phyloP scores from a whole-genome alignment of 2,797 vertebrate genomes.

The Stomatorhinus walkeri region DNA sequence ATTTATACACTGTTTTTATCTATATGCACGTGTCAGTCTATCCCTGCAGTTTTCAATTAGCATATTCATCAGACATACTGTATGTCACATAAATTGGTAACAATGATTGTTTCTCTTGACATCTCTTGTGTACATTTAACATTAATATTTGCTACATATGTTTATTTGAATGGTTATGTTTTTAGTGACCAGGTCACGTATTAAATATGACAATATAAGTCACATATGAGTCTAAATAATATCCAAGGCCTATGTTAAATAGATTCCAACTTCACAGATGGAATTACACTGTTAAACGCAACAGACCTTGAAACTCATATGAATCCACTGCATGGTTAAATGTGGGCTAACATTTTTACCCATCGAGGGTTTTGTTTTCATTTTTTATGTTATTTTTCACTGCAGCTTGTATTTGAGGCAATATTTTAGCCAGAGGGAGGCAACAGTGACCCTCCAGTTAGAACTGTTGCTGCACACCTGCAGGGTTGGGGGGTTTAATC shows the following conservation, averaged over 20 bases:
- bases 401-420: neutral
- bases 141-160: neutral
- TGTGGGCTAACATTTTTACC: neutral
- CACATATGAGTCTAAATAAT: neutral
- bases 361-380: neutral
- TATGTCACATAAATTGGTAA: neutral
- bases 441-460: neutral
- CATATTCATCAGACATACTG: neutral
- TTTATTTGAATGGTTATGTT: neutral
- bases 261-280: neutral
- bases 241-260: neutral
- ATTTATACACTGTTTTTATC: neutral
- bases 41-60: neutral
- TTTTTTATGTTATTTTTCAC: neutral
- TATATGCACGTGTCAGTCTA: neutral
- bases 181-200: neutral
- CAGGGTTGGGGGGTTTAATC: neutral
- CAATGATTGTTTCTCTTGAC: neutral
- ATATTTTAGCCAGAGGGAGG: neutral
- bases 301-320: neutral
- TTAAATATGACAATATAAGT: neutral
- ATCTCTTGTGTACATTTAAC: neutral
- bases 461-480: neutral
- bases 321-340: neutral
- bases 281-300: neutral